These are phyloP conservation scores for Fopius arisanus DNA, from an alignment of 1,140 invertebrate genomes.

Conservation along the genomic window DNA sequence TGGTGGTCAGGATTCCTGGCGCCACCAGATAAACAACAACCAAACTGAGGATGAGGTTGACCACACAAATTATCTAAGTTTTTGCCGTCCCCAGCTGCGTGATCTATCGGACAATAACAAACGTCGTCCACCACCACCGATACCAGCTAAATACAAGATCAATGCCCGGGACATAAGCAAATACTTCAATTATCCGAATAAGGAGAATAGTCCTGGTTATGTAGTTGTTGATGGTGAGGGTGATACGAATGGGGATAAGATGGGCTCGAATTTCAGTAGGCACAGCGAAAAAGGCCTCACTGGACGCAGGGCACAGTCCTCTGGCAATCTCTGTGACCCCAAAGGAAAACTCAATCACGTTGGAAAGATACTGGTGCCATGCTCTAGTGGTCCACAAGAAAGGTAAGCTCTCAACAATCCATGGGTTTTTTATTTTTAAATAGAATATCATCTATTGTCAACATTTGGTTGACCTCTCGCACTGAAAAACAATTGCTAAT, in stretches of 20 bases:
- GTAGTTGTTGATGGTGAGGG: conserved; percentile 34
- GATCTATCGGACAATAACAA: conserved; percentile 25
- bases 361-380: conserved; percentile 59
- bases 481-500: no score
- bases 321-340: conserved; percentile 67
- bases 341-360: conserved; percentile 61
- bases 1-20: conserved; percentile 19
- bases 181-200: conserved; percentile 51
- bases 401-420: conserved; percentile 46
- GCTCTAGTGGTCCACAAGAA: conserved; percentile 56
- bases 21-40: conserved; percentile 27
- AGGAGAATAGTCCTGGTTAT: conserved; percentile 54
- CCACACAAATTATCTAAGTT: conserved; percentile 13
- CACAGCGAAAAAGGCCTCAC: conserved; percentile 74
- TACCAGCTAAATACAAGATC: conserved; percentile 40
- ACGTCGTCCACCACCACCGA: conserved; percentile 32
- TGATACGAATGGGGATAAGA: conserved; percentile 46
- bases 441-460: no score
- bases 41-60: not conserved
- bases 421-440: no score
- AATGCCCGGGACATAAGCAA: conserved; percentile 48
- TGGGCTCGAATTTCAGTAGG: conserved; percentile 79
- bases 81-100: conserved; percentile 38
- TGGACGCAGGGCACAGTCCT: conserved; percentile 75
- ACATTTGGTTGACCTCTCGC: no score